Base-by-base conservation (phyloP, 2,888 invertebrate species). In the Zhengitettix transpicula region DNA sequence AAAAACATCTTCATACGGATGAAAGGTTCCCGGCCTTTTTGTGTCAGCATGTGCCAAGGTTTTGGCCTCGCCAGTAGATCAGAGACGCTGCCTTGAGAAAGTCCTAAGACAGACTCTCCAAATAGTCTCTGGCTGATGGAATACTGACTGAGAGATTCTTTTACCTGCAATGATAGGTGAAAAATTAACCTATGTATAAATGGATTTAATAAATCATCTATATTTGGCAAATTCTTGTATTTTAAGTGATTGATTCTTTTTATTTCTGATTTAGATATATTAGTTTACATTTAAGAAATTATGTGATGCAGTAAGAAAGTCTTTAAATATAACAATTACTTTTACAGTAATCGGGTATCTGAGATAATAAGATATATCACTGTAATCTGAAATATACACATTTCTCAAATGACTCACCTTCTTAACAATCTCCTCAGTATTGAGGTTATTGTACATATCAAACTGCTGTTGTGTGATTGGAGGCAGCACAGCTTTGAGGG, bases 381-480 rank as follows among this genome's bases (percentile, higher is more conserved):
- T 28, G 28, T 2, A 28, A 28, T 28, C 28, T 28, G 7, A 28
- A 28, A 28, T 28, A 28, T 28, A 28, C 28, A 28, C 28, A 28
- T 95, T 94, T 74, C 94, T 94, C 40, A 94, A 93, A 80, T 80
- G 67, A 14, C 70, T 70, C 70, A 80, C 80, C 75, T 93, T 89
- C 69, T 94, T 87, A 58, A 99, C 99, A 67, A 99, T 93, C 65
- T 98, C 97, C 76, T 99, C 98, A 1, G 99, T 99, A 73, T 98
- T 97, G 65, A 99, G 81, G 73, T 93, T 93, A 72, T 96, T 92
- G 77, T 95, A 97, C 77, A 93, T 85, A 75, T 99, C 98, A 74
- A 98, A 98, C 72, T 99, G 97, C 69, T 98, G 96, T 72, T 98
- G 98, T 1, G 97, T 97, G 66, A 99, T 96, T 3, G 98, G 97